A percentile compares a stretch with the other conserved stretches of the same genome.
Evolutionary conservation across 2,797 vertebrate species (phyloP).

Genomic region (Leucoraja ocellata): DNA sequence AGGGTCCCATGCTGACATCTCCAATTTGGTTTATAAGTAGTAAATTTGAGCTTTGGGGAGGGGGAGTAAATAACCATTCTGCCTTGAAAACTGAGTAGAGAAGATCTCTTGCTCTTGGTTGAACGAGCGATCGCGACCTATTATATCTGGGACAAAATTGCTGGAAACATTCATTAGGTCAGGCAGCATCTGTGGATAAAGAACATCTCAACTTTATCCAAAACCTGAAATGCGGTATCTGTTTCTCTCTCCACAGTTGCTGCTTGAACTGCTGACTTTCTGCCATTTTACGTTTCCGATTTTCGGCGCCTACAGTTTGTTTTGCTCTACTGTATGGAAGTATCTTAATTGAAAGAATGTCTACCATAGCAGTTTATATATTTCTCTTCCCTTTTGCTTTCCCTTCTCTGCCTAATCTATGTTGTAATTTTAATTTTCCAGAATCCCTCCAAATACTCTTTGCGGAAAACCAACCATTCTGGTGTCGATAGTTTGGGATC

Average conservation of each 20-base stretch:
- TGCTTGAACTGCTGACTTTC: too few relatives aligned
- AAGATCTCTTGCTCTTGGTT: not conserved
- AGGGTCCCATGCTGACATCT: not conserved
- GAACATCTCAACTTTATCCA: too few relatives aligned
- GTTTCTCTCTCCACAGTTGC: too few relatives aligned
- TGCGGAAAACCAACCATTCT: slow-evolving; percentile 62
- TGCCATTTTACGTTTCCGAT: too few relatives aligned
- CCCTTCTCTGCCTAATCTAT: slow-evolving; percentile 27
- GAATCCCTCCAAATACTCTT: slow-evolving; percentile 51
- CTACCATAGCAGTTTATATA: not conserved
- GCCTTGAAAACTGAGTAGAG: not conserved
- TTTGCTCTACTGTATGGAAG: not conserved
- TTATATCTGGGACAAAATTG: too few relatives aligned
- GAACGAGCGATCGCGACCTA: not conserved
- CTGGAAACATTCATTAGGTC: too few relatives aligned
- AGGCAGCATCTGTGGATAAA: too few relatives aligned
- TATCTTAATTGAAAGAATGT: not conserved
- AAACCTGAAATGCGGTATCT: too few relatives aligned
- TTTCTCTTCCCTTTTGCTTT: slow-evolving; percentile 41
- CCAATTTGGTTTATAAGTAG: not conserved
- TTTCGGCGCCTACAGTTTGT: too few relatives aligned
- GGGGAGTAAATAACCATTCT: not conserved
- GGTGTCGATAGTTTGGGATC: slow-evolving; percentile 77
- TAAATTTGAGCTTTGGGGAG: not conserved
- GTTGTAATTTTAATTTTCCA: slow-evolving; percentile 42